Base-by-base conservation (phyloP, 2,797 vertebrate genomes). In the Rachycentron canadum region DNA sequence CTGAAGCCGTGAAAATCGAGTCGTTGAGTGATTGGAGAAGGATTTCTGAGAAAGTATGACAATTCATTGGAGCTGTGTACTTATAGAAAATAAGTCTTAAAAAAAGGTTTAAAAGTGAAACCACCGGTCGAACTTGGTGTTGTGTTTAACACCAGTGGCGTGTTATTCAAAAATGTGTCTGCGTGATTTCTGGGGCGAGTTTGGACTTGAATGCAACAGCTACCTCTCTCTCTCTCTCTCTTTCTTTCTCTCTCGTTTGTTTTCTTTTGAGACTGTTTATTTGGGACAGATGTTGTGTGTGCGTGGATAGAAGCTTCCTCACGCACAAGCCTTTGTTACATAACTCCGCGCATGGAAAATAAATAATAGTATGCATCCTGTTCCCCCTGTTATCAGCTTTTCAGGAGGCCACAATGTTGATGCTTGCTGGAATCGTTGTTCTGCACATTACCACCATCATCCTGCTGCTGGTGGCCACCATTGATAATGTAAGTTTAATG, bases 381-480 rank as follows among this genome's bases (percentile, higher is more conserved):
- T 60, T 58, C 47, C 40, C n/a, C 17, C 25, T 13, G 32, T 84
- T 82, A 63, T 88, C 65, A 72, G 76, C n/a, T 79, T 79, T 73
- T 77, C 72, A 82, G 62, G 84, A 83, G 90, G 92, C 78, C 94
- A 96, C 91, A 84, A 99, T 99, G 98, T 94, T 98, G 85, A 89
- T 98, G 65, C 93, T 99, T 92, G 96, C 95, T 68, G 96, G 95
- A 70, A 96, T 99, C 90, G 96, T 97, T 38, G 88, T 97, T 87
- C 90, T 98, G 82, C 98, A 99, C 91, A 94, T 96, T 0, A 96
- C 97, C 75, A 95, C 96, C 11, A 94, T 96, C 70, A 91, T 98
- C 88, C 96, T 99, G 94, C 94, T 99, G 3, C 96, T 98, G 63
- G 96, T 99, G 80, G 96, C 96, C 73, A 97, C 97, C 83, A 97